Conservation (phyloP, 2,113 vertebrate genomes). For the Xiphorhynchus elegans region DNA sequence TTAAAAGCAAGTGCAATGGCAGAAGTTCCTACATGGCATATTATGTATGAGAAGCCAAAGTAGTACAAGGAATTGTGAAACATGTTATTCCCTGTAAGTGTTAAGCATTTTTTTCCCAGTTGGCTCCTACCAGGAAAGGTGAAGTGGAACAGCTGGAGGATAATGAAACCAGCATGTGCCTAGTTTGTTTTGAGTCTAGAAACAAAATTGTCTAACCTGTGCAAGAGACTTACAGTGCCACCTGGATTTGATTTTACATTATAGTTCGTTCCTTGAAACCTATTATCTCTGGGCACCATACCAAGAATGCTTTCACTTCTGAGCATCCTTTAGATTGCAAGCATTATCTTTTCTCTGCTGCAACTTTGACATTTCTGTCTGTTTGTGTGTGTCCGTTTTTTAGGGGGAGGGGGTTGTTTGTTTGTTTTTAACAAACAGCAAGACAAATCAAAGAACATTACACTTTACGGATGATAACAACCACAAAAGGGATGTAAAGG, state of each 20-base stretch:
- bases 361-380: neutral
- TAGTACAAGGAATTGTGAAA: constrained; percentile 48
- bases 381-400: neutral
- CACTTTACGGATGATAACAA: neutral
- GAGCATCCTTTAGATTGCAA: constrained; percentile 25
- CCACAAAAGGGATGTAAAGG: neutral
- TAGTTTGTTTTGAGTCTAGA: constrained; percentile 64
- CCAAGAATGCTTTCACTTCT: constrained; percentile 54
- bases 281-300: constrained; percentile 67
- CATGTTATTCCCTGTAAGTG: constrained; percentile 49
- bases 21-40: constrained; percentile 16
- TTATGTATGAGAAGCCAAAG: constrained; percentile 43
- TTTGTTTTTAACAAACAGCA: neutral
- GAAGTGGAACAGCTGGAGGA: constrained; percentile 68
- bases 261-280: constrained; percentile 58
- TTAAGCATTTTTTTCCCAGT: constrained; percentile 46
- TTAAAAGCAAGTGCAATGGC: constrained; percentile 11
- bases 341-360: constrained; percentile 2
- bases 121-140: constrained; percentile 68
- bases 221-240: constrained; percentile 46
- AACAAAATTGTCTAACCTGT: constrained; percentile 66
- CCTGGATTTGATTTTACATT: constrained; percentile 68
- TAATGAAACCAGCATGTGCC: constrained; percentile 71
- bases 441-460: neutral
- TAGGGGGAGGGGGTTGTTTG: neutral